Evolutionary conservation across 92 coral and sea anemone genomes (phyloP).

Genomic region (Chrysogorgia sp.): DNA sequence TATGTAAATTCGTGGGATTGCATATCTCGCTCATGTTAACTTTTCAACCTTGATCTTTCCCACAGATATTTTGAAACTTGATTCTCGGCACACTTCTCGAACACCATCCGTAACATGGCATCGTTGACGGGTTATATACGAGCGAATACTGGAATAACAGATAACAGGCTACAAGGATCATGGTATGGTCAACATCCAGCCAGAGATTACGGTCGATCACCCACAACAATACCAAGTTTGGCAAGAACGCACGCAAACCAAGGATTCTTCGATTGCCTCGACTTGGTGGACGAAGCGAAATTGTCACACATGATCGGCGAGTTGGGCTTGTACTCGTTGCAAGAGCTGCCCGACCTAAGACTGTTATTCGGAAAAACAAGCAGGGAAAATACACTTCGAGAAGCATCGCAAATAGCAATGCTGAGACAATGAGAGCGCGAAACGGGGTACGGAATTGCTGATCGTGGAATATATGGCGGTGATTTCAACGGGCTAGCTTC

Average conservation of each 20-base stretch:
- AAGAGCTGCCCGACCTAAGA: conserved; percentile 91
- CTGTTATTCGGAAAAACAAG: conserved; percentile 55
- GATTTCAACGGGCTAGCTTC: no score
- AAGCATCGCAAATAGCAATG: neutral
- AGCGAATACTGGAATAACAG: neutral
- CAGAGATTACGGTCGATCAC: neutral
- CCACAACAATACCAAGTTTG: neutral
- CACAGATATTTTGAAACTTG: neutral
- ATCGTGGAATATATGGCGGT: neutral
- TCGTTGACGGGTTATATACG: conserved; percentile 30
- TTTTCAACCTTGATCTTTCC: neutral
- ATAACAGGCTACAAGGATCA: conserved; percentile 12
- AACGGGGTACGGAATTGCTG: neutral
- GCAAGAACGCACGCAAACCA: conserved; percentile 38
- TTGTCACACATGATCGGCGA: conserved; percentile 82
- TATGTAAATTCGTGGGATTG: no score
- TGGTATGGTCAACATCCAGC: neutral
- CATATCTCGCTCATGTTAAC: neutral
- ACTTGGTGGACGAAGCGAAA: conserved; percentile 88
- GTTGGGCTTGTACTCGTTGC: conserved; percentile 75
- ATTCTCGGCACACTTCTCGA: neutral
- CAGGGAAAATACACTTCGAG: conserved; percentile 24
- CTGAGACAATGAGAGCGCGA: conserved; percentile 5
- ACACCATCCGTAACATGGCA: neutral
- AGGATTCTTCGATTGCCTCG: conserved; percentile 95